These are phyloP conservation scores for Oppia nitens DNA, from an alignment of 1,140 invertebrate genomes.

Conservation along the genomic window DNA sequence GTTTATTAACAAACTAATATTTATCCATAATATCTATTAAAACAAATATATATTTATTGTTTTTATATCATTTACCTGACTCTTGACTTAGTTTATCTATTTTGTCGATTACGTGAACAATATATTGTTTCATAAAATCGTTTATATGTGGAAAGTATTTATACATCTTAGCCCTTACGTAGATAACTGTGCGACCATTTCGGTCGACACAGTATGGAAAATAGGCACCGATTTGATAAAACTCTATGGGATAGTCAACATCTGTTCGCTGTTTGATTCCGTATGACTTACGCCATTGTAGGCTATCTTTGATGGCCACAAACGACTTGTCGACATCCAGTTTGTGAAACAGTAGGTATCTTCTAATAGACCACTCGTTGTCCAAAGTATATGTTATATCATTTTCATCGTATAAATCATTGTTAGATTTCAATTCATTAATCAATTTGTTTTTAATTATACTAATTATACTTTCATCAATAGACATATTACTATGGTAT, in stretches of 20 bases:
- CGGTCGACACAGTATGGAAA: slow-evolving; percentile 7
- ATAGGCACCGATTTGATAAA: background rate
- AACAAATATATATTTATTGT: too few relatives aligned
- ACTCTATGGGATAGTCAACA: slow-evolving; percentile 1
- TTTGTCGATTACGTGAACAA: slow-evolving; percentile 1
- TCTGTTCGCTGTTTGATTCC: slow-evolving; percentile 1
- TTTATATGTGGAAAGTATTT: background rate
- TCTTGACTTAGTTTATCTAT: background rate
- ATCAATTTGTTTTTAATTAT: slow-evolving; percentile 1
- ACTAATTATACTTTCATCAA: background rate
- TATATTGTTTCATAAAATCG: background rate
- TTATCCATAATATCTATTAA: too few relatives aligned
- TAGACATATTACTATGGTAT: too few relatives aligned
- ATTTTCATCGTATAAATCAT: slow-evolving; percentile 4
- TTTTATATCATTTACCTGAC: too few relatives aligned
- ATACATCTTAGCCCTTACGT: slow-evolving; percentile 13
- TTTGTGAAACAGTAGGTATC: background rate
- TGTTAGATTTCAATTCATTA: background rate
- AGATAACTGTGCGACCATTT: slow-evolving; percentile 4
- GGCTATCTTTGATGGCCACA: background rate
- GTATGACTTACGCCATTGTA: slow-evolving; percentile 3
- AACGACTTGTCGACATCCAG: background rate
- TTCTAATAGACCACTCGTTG: background rate
- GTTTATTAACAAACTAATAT: too few relatives aligned
- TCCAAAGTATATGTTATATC: background rate